These are phyloP conservation scores for Odontomachus brunneus DNA, from an alignment of 1,140 invertebrate species.

Conservation along the genomic window DNA sequence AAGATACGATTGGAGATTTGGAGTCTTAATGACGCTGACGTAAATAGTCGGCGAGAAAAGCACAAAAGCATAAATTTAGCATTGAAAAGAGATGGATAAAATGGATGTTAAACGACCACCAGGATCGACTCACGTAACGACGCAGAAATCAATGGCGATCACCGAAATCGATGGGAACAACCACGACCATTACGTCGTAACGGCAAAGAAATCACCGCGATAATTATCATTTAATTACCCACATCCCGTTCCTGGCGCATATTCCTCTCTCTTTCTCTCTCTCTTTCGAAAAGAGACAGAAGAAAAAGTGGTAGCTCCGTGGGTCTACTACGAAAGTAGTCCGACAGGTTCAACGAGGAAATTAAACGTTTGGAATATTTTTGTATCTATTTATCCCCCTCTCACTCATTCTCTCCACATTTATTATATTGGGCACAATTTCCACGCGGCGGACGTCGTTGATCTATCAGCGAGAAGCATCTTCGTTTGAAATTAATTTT, in stretches of 20 bases:
- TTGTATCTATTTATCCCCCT: neutral
- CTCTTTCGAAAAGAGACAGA: neutral
- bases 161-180: neutral
- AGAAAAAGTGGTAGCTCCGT: neutral
- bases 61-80: constrained; percentile 18
- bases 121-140: neutral
- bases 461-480: neutral
- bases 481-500: constrained; percentile 13
- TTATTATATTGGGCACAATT: constrained; percentile 22
- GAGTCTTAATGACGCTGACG: constrained; percentile 20
- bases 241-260: neutral
- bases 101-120: neutral
- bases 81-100: neutral
- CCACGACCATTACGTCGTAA: neutral
- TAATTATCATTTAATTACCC: constrained; percentile 43
- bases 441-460: neutral
- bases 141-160: neutral
- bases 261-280: constrained; percentile 5
- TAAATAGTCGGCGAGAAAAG: neutral
- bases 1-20: constrained; percentile 45
- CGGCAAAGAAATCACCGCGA: neutral
- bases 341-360: constrained; percentile 14
- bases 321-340: constrained; percentile 2
- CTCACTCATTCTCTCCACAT: constrained; percentile 5
- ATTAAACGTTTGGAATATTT: constrained; percentile 26